These are phyloP conservation scores for Aplysia californica DNA, from an alignment of 1,140 invertebrate species.

Conservation along the genomic window DNA sequence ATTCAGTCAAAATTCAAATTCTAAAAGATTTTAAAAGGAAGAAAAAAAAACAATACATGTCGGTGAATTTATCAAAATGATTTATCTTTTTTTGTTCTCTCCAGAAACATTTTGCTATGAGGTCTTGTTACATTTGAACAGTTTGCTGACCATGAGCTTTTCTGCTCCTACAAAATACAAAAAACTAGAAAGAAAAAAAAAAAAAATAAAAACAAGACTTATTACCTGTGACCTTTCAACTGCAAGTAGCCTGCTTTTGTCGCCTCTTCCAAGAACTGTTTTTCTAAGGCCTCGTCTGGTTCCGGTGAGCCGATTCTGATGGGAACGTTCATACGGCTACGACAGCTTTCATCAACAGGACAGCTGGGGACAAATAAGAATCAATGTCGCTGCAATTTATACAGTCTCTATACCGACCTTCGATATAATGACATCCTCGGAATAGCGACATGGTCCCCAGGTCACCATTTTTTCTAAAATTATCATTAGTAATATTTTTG, in stretches of 20 bases:
- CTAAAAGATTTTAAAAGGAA: no score
- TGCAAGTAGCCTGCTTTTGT: conserved; percentile 83
- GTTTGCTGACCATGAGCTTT: background rate
- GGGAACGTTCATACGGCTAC: conserved; percentile 90
- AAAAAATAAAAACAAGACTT: background rate
- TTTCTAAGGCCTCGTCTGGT: conserved; percentile 80
- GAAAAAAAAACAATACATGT: background rate
- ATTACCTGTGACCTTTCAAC: conserved; percentile 92
- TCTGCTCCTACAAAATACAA: background rate
- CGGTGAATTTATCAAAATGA: background rate
- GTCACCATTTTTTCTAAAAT: no score
- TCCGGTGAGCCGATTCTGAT: conserved; percentile 82
- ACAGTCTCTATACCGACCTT: background rate
- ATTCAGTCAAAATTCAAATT: no score
- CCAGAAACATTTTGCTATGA: background rate
- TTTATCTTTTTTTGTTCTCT: background rate
- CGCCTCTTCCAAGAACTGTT: conserved; percentile 86
- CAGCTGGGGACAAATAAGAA: conserved; percentile 45
- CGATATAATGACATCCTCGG: background rate
- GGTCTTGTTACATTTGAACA: background rate
- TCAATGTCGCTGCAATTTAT: background rate
- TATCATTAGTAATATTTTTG: no score
- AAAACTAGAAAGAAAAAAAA: background rate
- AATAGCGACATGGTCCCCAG: no score
- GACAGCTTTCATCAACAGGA: conserved; percentile 62